Base-by-base conservation (phyloP, 2,113 vertebrate genomes). In the Atherinomorus stipes region DNA sequence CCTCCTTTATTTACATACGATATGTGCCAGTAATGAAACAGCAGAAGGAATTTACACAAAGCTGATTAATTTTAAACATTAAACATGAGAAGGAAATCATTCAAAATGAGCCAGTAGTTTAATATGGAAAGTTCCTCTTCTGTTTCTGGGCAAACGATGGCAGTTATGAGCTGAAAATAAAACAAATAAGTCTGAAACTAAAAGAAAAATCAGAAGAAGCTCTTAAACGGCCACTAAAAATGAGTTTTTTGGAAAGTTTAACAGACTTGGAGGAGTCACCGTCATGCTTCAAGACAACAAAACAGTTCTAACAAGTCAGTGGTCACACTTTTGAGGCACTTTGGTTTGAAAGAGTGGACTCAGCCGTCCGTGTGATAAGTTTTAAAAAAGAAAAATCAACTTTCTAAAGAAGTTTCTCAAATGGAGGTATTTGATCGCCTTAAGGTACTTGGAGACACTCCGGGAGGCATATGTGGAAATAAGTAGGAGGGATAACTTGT, bases 11-110 rank as follows among this genome's bases (percentile, higher is more conserved):
- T 70, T 57, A 58, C 73, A 11, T 82, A 61, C 63, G 56, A 71
- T 64, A 76, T 74, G 73, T 65, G 50, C 62, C 25, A 4, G 60
- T 82, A 78, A 89, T 87, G 79, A 84, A 88, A 88, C 70, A 64
- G 77, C 58, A 59, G 63, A 73, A 74, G 59, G 52, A 83, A 81
- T 86, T 85, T 81, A 85, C 81, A 85, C 85, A 83, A 80, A 81
- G 72, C 64, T 78, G 84, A 88, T 80, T 88, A 71, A 83, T 85
- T 81, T 77, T 72, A 45, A 65, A 83, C 74, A 74, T 84, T 84
- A 85, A 74, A 79, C 69, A 76, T 40, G 59, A 82, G 78, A 76
- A 72, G 73, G 70, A 21, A 57, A 73, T 80, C 79, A 76, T 74
- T 75, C 79, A 76, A 82, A 76, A 68, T 45, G 52, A 71, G 72